Evolutionary conservation across 2,888 invertebrate species (phyloP).

Genomic region (Eupithecia centaureata): DNA sequence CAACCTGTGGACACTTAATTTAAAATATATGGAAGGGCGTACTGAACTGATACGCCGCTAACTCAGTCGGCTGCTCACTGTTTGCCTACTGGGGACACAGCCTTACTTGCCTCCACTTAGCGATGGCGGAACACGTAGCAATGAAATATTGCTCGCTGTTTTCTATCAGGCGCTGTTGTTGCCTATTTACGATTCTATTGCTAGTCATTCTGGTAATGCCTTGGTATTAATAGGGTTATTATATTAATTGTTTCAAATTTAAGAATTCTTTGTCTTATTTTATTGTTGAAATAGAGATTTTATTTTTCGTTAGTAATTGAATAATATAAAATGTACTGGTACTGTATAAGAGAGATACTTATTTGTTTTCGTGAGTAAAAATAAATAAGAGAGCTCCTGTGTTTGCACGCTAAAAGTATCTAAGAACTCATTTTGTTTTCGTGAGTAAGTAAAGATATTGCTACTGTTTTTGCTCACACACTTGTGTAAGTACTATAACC

Average conservation of each 20-base stretch:
- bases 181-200: neutral
- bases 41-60: too few species aligned
- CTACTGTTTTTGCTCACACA: too few species aligned
- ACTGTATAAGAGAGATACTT: neutral
- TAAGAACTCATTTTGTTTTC: too few species aligned
- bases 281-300: neutral
- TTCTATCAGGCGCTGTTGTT: slow-evolving; percentile 23
- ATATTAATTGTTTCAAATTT: neutral
- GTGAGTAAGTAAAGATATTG: too few species aligned
- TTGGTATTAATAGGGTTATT: neutral
- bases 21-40: too few species aligned
- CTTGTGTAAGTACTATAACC: too few species aligned
- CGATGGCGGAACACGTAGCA: slow-evolving; percentile 18
- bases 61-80: too few species aligned
- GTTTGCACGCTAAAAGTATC: too few species aligned
- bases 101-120: slow-evolving; percentile 11
- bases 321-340: neutral
- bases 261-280: neutral
- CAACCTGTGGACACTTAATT: too few species aligned
- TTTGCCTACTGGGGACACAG: too few species aligned
- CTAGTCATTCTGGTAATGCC: neutral
- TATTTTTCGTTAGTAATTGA: neutral
- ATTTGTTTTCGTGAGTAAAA: neutral
- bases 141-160: slow-evolving; percentile 24
- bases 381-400: too few species aligned